Base-by-base conservation (phyloP, 2,113 vertebrate genomes). In the Ranitomeya imitator region DNA sequence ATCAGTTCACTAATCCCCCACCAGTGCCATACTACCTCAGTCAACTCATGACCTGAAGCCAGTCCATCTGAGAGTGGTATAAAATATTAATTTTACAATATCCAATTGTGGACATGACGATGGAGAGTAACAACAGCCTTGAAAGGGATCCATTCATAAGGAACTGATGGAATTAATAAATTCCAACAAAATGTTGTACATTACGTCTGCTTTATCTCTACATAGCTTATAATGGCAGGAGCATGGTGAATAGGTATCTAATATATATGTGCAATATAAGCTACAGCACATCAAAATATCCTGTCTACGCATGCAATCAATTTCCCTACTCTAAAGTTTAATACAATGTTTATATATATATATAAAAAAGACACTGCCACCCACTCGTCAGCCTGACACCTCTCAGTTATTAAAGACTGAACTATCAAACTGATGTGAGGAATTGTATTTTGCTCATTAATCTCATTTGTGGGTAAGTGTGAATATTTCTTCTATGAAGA, bases 391-490 rank as follows among this genome's bases (percentile, higher is more conserved):
- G 45, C 73, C 9, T 52, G 19, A 76, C 73, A 52, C 45, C 73
- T 52, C 45, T 52, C 45, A 51, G 7, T 76, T 45, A 52, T 76
- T 76, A 52, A 76, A 52, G 16, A 76, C 31, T 19, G 18, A 76
- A 10, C 37, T 10, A 52, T 52, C 18, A 51, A 76, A 52, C 45
- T 18, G 8, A 52, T 21, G 37, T 0, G 8, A 74, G 37, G 21
- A 52, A 76, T 76, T 76, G 18, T 8, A 52, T 16, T 52, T 76
- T 76, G 73, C 73, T 76, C 45, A 45, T 74, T 74, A n/a, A 74
- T 45, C 26, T 74, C 31, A 52, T 21, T 52, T 76, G 7, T 18
- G 9, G 8, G 2, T 76, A 76, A 7, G 12, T 31, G 67, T 21
- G 31, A 73, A 31, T 6, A 73, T 73, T 15, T 73, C 69, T 37